Percentiles rank a stretch among this genome's conserved stretches.
phyloP scores from a whole-genome alignment of 2,797 vertebrate species.

The Echiichthys vipera region DNA sequence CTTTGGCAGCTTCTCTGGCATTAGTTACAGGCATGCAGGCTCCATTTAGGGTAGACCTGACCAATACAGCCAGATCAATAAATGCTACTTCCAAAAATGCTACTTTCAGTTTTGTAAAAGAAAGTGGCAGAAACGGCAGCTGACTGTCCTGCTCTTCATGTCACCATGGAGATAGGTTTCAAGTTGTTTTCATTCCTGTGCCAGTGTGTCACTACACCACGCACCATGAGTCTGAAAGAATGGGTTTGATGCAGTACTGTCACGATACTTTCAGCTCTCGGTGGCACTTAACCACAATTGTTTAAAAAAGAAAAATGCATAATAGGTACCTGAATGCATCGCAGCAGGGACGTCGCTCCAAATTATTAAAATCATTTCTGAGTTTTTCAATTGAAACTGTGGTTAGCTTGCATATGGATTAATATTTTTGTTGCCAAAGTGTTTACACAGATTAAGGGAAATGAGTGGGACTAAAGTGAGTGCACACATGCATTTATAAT shows the following conservation, averaged over 20 bases:
- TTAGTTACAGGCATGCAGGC: background rate
- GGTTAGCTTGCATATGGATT: too few species aligned
- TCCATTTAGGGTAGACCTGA: background rate
- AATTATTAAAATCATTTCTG: too few species aligned
- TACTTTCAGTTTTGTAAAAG: background rate
- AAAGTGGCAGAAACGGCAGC: too few species aligned
- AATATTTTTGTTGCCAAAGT: too few species aligned
- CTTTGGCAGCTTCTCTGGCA: background rate
- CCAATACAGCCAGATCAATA: background rate
- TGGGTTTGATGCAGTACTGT: background rate
- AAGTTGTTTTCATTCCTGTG: background rate
- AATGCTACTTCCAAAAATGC: background rate
- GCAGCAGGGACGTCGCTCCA: background rate
- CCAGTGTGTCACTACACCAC: background rate
- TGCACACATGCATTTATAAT: background rate
- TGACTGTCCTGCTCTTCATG: too few species aligned
- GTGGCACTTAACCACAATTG: background rate
- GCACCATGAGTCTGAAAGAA: background rate
- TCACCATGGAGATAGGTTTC: background rate
- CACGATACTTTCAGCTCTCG: background rate
- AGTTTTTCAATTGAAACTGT: too few species aligned
- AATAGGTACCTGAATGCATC: background rate
- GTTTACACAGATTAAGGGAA: background rate
- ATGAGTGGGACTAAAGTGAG: background rate
- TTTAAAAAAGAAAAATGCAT: background rate